Base-by-base conservation (phyloP, 1,140 invertebrate genomes). In the Penaeus chinensis region DNA sequence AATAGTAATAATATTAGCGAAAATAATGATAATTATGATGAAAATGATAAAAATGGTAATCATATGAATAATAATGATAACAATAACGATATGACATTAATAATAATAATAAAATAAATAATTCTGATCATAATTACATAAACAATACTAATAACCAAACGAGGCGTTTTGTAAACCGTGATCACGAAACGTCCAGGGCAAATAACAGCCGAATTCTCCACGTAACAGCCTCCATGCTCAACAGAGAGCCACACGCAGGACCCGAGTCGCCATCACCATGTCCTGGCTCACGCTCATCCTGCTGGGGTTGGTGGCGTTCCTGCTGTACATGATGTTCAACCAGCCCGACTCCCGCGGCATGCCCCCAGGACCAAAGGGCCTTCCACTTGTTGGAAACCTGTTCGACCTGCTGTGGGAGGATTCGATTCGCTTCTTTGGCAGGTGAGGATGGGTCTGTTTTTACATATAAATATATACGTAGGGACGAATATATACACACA, bases 341-440 rank as follows among this genome's bases (percentile, higher is more conserved):
- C 89, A 85, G 61, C 76, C 83, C 13, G 85, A 82, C 83, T 32
- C 62, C n/a, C 47, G 71, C 19, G 84, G 87, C 13, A 83, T 89
- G 63, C 90, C 90, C 7, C 90, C 90, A 3, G 90, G 90, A 22
- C 90, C 90, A 3, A 81, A 76, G 24, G 89, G 89, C 54, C 85
- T 90, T 22, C 90, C 90, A 0, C 77, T 90, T 24, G 66, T 90
- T 1, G 90, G 90, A 42, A 88, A 87, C 81, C 82, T 90, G 10
- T 83, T 89, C 42, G 84, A 84, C 69, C 85, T 89, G 3, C 82
- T 88, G 61, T 84, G 63, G 47, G 82, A 84, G 83, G 82, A 89
- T 27, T 87, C 85, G 37, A 76, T 84, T 16, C 27, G 20, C n/a
- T 87, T 47, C 79, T 90, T 89, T 77, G 74, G 24, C n/a, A 89